Evolutionary conservation across 2,113 vertebrate genomes (phyloP).

Genomic region (Carettochelys insculpta): DNA sequence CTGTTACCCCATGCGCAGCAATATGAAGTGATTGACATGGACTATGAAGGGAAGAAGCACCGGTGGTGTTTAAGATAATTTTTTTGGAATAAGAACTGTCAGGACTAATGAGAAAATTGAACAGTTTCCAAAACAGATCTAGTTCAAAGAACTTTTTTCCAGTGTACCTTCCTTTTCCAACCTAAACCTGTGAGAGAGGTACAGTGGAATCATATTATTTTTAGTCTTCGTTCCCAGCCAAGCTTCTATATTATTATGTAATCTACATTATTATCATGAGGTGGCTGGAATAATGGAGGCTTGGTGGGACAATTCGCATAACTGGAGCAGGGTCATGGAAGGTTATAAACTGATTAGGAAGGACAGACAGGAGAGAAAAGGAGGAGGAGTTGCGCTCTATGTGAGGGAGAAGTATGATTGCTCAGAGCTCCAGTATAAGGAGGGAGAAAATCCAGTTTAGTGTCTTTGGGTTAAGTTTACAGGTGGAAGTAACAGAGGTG

Average conservation of each 20-base stretch:
- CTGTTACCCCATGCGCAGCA: constrained; percentile 35
- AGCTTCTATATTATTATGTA: not conserved
- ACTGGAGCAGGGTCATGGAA: no score
- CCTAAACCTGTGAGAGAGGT: constrained; percentile 25
- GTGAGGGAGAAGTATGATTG: no score
- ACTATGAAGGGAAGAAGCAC: constrained; percentile 26
- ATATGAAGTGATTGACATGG: constrained; percentile 51
- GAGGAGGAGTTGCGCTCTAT: no score
- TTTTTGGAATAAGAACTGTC: constrained; percentile 38
- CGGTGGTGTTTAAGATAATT: constrained; percentile 32
- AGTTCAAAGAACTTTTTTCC: constrained; percentile 42
- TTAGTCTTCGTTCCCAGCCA: constrained; percentile 20
- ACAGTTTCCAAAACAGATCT: constrained; percentile 19
- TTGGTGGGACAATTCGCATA: no score
- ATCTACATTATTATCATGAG: no score
- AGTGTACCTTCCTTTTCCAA: constrained; percentile 41
- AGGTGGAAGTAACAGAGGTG: no score
- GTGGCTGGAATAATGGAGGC: no score
- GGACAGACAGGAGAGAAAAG: no score
- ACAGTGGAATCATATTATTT: not conserved
- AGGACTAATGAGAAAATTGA: constrained; percentile 28
- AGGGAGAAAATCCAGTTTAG: no score
- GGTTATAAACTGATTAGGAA: no score
- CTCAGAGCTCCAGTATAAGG: no score
- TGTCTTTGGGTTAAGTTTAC: no score